Percentiles rank a stretch among this genome's conserved stretches.
Evolutionary conservation across 1,140 invertebrate species (phyloP).

Genomic region (Yoshiicerus persimilis): DNA sequence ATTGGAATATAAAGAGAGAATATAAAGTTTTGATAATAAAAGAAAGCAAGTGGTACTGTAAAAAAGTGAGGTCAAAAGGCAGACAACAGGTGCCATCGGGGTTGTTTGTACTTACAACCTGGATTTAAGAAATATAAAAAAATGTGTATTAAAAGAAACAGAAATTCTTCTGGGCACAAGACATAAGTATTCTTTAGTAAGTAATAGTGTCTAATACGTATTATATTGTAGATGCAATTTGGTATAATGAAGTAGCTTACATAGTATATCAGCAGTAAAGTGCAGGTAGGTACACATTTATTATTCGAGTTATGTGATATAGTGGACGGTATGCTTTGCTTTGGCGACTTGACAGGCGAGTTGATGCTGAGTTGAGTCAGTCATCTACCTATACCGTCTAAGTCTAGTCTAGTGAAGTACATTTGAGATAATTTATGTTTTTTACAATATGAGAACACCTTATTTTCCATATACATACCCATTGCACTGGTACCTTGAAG

Average conservation of each 20-base stretch:
- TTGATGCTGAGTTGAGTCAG: background rate
- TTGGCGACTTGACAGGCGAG: background rate
- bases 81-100: slow-evolving; percentile 35
- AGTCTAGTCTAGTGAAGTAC: background rate
- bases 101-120: background rate
- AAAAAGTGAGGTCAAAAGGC: slow-evolving; percentile 24
- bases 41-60: background rate
- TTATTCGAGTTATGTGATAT: no score
- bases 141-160: background rate
- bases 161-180: background rate
- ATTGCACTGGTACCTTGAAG: background rate
- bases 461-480: background rate
- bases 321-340: background rate
- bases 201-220: no score
- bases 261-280: background rate
- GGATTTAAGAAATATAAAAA: background rate
- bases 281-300: background rate
- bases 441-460: background rate
- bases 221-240: no score
- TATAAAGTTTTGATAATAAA: background rate
- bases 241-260: background rate
- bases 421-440: slow-evolving; percentile 1
- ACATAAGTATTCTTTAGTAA: background rate
- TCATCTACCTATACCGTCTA: background rate
- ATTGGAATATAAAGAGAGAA: background rate